Evolutionary conservation across 2,888 invertebrate genomes (phyloP).

Genomic region (Tenodera sinensis): DNA sequence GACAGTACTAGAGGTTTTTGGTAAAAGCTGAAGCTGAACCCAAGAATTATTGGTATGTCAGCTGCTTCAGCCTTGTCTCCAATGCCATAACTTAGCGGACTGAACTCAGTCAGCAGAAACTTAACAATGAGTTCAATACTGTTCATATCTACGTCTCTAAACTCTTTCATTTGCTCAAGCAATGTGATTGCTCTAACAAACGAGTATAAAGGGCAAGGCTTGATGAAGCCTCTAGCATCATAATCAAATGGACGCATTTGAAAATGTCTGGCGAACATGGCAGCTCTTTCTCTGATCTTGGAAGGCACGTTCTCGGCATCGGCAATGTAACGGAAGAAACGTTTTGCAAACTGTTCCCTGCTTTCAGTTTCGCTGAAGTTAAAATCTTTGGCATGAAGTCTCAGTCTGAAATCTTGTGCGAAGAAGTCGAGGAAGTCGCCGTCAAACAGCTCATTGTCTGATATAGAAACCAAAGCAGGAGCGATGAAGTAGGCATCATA

Average conservation of each 20-base stretch:
- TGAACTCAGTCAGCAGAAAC: background rate
- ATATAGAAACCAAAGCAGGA: background rate
- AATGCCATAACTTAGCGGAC: background rate
- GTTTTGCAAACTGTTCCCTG: background rate
- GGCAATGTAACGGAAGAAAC: background rate
- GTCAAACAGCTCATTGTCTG: background rate
- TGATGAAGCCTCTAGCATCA: background rate
- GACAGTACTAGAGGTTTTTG: background rate
- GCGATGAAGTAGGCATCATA: background rate
- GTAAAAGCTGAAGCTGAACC: background rate
- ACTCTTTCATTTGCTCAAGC: background rate
- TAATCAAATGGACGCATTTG: background rate
- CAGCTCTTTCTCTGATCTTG: background rate
- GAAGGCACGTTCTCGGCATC: background rate
- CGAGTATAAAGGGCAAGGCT: background rate
- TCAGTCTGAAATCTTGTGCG: background rate
- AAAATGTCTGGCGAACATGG: background rate
- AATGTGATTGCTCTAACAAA: background rate
- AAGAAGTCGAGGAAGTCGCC: background rate
- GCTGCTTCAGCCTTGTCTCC: background rate
- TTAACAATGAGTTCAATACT: background rate
- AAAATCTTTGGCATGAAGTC: background rate
- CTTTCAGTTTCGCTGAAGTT: background rate
- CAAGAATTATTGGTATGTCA: background rate
- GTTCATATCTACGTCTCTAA: background rate